Conservation (phyloP, 2,113 vertebrate genomes). For the Gasterosteus aculeatus region DNA sequence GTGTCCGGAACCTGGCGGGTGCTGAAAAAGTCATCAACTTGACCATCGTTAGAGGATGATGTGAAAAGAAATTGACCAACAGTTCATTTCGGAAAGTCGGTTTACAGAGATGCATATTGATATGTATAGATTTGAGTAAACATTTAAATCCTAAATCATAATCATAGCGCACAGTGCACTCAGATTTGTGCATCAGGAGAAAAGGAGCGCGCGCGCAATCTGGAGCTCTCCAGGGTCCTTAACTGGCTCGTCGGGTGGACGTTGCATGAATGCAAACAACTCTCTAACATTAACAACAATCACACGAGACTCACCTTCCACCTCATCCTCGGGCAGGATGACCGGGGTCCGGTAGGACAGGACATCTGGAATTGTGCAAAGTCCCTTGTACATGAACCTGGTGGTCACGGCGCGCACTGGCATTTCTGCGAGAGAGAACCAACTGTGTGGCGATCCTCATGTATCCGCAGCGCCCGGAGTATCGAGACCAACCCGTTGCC, state of each 20-base stretch:
- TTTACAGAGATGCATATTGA: not conserved
- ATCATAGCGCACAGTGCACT: not conserved
- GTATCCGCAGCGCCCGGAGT: conserved; percentile 72
- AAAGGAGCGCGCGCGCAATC: conserved; percentile 1
- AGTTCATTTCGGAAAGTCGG: not conserved
- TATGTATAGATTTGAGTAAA: not conserved
- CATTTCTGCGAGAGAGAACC: conserved; percentile 88
- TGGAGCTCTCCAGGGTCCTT: conserved; percentile 64
- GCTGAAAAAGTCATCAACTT: not conserved
- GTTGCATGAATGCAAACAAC: not conserved
- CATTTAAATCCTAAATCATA: not conserved
- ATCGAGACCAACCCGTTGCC: conserved; percentile 58
- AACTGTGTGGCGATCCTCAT: conserved; percentile 81
- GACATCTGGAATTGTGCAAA: conserved; percentile 95
- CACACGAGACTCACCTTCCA: conserved; percentile 87
- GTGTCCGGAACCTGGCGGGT: not conserved
- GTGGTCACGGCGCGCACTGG: conserved; percentile 96
- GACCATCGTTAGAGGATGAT: not conserved
- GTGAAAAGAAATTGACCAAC: not conserved
- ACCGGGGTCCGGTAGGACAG: conserved; percentile 87
- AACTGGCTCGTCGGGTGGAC: not conserved
- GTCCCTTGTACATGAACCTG: conserved; percentile 98
- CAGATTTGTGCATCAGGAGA: not conserved
- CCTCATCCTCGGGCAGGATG: conserved; percentile 92
- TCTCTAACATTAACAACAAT: not conserved